Evolutionary conservation across 2,797 vertebrate species (phyloP).

Genomic region (Chaenodraco wilsoni): DNA sequence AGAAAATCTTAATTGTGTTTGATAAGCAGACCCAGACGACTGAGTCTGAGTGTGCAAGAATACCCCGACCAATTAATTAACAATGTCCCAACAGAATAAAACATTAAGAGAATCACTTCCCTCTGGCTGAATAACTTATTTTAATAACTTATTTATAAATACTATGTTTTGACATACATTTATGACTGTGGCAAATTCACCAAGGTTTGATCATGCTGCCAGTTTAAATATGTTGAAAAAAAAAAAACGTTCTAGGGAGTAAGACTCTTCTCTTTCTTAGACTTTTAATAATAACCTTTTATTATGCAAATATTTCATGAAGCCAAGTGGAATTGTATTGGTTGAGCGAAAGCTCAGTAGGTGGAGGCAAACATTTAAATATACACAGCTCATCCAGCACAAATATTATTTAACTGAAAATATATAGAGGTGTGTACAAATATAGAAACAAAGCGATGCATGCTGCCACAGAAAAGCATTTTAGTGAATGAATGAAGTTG

Average conservation of each 20-base stretch:
- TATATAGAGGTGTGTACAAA: no score
- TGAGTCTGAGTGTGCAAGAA: constrained; percentile 50
- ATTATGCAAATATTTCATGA: not conserved
- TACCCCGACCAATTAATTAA: constrained; percentile 70
- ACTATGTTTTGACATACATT: not conserved
- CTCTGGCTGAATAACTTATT: constrained; percentile 23
- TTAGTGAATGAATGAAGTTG: not conserved
- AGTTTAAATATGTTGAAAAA: constrained; percentile 8
- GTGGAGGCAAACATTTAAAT: not conserved
- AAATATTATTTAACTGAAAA: no score
- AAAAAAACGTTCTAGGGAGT: not conserved
- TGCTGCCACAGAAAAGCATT: not conserved
- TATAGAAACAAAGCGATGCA: not conserved
- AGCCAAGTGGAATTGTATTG: not conserved
- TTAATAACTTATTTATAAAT: constrained; percentile 45
- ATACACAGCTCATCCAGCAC: not conserved
- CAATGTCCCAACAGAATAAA: constrained; percentile 56
- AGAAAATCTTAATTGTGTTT: constrained; percentile 66
- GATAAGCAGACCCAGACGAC: constrained; percentile 64
- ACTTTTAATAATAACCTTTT: not conserved
- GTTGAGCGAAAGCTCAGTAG: not conserved
- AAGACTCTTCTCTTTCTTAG: not conserved
- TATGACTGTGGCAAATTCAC: not conserved
- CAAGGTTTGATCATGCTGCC: not conserved
- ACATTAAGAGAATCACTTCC: constrained; percentile 51